phyloP scores from a whole-genome alignment of 2,113 vertebrate genomes.

The Lates calcarifer region DNA sequence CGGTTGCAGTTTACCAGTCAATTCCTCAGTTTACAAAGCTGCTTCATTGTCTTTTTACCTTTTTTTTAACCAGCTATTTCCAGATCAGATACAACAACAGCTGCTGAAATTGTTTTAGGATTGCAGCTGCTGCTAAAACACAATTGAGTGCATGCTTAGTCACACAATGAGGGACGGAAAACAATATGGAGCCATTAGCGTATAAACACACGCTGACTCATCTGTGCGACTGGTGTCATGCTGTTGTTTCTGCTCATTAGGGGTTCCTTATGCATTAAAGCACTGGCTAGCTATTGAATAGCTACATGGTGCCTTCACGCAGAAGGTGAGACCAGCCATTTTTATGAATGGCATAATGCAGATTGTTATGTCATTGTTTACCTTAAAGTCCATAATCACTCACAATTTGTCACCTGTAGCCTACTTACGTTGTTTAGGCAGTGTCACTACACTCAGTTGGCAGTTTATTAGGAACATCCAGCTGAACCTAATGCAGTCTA shows the following conservation, averaged over 20 bases:
- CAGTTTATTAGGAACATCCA: not conserved
- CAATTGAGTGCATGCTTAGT: conserved; percentile 16
- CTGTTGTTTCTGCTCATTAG: conserved; percentile 60
- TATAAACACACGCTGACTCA: conserved; percentile 60
- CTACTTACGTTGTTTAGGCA: not conserved
- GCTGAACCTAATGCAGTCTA: too few species aligned
- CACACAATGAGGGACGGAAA: conserved; percentile 45
- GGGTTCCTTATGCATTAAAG: conserved; percentile 44
- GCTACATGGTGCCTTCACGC: not conserved
- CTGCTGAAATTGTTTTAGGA: conserved; percentile 16
- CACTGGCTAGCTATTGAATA: conserved; percentile 22
- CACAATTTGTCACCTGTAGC: not conserved
- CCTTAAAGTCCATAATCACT: not conserved
- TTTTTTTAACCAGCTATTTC: conserved; percentile 9
- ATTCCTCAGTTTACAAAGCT: not conserved
- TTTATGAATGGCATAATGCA: conserved; percentile 2
- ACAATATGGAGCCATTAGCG: conserved; percentile 57
- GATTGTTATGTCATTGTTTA: not conserved
- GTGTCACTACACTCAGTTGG: not conserved
- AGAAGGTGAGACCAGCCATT: not conserved
- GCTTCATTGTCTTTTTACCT: not conserved
- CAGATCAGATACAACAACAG: conserved; percentile 5
- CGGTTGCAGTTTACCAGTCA: not conserved
- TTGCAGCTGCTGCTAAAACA: conserved; percentile 29
- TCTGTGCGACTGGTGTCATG: conserved; percentile 38